Conservation (phyloP, 2,797 vertebrate genomes). For the Alexandromys oeconomus region DNA sequence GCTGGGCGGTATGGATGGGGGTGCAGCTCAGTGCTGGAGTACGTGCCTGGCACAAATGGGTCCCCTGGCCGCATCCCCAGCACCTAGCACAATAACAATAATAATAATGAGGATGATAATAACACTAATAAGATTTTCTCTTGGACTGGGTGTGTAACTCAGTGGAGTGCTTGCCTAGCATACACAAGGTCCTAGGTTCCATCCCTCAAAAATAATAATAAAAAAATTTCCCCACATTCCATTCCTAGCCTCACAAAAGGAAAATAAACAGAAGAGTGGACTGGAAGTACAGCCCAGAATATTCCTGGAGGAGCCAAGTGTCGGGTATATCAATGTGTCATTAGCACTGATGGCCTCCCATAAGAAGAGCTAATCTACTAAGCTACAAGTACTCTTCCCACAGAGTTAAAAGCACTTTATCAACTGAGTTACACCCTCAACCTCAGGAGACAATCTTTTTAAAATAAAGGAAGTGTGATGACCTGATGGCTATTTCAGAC, state of each 20-base stretch:
- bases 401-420: not conserved
- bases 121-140: not conserved
- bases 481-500: not conserved
- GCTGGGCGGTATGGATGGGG: not conserved
- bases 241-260: not conserved
- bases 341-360: not conserved
- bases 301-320: not conserved
- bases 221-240: not conserved
- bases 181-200: not conserved
- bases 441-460: not conserved
- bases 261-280: not conserved
- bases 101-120: not conserved
- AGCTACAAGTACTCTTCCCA: not conserved
- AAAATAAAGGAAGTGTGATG: not conserved
- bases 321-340: not conserved
- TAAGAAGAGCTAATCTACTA: not conserved
- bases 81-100: not conserved
- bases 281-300: not conserved
- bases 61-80: not conserved
- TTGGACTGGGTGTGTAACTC: not conserved
- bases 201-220: not conserved
- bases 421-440: not conserved
- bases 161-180: not conserved
- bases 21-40: no score
- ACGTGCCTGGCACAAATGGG: not conserved